Evolutionary conservation across 2,797 vertebrate genomes (phyloP), one percentile per base, ranked within the genome.

Genomic region (Megaceryle alcyon): DNA sequence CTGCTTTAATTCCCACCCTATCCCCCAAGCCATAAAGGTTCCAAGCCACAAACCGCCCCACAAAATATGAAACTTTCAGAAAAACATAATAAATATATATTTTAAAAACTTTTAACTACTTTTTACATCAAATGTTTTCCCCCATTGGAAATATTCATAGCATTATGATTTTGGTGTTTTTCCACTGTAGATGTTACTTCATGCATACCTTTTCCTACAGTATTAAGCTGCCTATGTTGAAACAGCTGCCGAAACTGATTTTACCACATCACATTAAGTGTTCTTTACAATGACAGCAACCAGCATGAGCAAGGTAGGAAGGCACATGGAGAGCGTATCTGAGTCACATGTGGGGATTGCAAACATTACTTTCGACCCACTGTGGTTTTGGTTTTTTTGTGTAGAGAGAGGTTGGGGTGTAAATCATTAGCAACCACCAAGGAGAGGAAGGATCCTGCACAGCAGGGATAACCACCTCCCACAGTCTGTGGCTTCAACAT

Each of bases 241-340:
- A 90, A 41, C 21, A 57, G 11, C 16, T 82, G 59, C 70, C 82
- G 78, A 29, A 72, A 85, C 57, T 54, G 69, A 9, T 44, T 81
- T 82, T 39, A 59, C 14, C 44, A 65, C 18, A 69, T 16, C 3
- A 3, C 0, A 0, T 39, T 41, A 81, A 75, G 2, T 2, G 0
- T 17, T 89, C 41, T 81, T 46, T 33, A 35, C 37, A 69, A 17
- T 59, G 29, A 43, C 35, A 54, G 39, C 29, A 60, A 65, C 25
- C 1, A 2, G 29, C 14, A 16, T 25, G 6, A 65, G 10, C 20
- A 63, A 64, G 7, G 11, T 31, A 23, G 22, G 15, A 71, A 23
- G 35, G 9, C 22, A 22, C 59, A 33, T 1, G 5, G 31, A 84
- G 12, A 54, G 7, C 6, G 49, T 41, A n/a, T 7, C 21, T 7